Evolutionary conservation across 1,140 invertebrate species (phyloP).

Genomic region (Trichonephila clavata): DNA sequence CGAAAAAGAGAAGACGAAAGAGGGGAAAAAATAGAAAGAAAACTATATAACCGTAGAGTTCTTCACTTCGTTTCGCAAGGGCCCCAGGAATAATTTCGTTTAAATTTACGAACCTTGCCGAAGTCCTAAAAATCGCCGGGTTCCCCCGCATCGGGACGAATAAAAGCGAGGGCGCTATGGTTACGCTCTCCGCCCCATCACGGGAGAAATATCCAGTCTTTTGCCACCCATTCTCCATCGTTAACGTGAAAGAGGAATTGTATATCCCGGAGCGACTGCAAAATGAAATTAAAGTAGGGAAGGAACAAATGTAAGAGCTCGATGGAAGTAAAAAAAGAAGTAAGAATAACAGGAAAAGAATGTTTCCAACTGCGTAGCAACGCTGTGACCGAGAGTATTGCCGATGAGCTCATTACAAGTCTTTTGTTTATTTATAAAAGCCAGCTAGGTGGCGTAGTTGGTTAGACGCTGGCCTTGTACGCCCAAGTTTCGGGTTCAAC

Average conservation of each 20-base stretch:
- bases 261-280: conserved; percentile 49
- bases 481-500: too few relatives aligned
- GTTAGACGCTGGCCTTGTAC: too few relatives aligned
- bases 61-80: conserved; percentile 35
- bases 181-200: conserved; percentile 34
- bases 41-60: conserved; percentile 21
- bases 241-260: conserved; percentile 43
- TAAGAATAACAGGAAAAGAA: background rate
- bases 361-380: background rate
- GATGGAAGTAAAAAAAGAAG: background rate
- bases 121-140: conserved; percentile 25
- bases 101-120: conserved; percentile 70
- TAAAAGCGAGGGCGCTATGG: conserved; percentile 62
- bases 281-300: conserved; percentile 62
- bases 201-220: conserved; percentile 26
- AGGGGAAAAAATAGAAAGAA: background rate
- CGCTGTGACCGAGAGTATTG: background rate
- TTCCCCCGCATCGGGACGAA: conserved; percentile 9
- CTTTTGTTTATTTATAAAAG: background rate
- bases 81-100: conserved; percentile 71
- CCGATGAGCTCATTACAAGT: background rate
- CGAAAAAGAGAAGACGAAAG: conserved; percentile 1
- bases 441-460: too few relatives aligned
- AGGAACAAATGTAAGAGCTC: conserved; percentile 19
- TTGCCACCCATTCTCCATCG: conserved; percentile 47